Conservation (phyloP, 1,140 invertebrate genomes). For the Papilio polyxenes region DNA sequence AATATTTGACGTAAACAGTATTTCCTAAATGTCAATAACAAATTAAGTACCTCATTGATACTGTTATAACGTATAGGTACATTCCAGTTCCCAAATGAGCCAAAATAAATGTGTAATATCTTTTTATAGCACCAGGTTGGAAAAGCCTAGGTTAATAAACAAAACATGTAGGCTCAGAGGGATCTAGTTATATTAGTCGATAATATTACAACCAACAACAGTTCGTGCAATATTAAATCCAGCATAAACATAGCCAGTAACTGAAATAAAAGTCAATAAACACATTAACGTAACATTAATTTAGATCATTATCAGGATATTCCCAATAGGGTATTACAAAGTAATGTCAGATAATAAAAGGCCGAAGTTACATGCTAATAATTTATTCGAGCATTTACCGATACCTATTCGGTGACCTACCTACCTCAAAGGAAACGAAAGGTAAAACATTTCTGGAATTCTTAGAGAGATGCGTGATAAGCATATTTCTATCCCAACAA, state of each 20-base stretch:
- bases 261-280: conserved; percentile 8
- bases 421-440: neutral
- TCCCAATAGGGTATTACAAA: neutral
- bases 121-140: conserved; percentile 4
- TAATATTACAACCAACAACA: neutral
- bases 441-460: neutral
- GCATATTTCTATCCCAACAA: neutral
- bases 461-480: neutral
- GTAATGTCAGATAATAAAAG: neutral
- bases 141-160: neutral
- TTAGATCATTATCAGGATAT: neutral
- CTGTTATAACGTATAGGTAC: conserved; percentile 1
- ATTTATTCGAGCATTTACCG: neutral
- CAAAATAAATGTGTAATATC: neutral
- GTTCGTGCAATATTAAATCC: neutral
- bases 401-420: neutral
- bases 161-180: neutral
- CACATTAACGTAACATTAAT: neutral
- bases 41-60: neutral
- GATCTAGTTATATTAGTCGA: neutral
- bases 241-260: neutral
- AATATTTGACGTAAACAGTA: neutral
- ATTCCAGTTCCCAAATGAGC: conserved; percentile 6
- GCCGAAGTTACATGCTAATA: neutral
- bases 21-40: neutral